Evolutionary conservation across 2,113 vertebrate genomes (phyloP), one percentile per base, ranked within the genome.

Genomic region (Empidonax traillii): DNA sequence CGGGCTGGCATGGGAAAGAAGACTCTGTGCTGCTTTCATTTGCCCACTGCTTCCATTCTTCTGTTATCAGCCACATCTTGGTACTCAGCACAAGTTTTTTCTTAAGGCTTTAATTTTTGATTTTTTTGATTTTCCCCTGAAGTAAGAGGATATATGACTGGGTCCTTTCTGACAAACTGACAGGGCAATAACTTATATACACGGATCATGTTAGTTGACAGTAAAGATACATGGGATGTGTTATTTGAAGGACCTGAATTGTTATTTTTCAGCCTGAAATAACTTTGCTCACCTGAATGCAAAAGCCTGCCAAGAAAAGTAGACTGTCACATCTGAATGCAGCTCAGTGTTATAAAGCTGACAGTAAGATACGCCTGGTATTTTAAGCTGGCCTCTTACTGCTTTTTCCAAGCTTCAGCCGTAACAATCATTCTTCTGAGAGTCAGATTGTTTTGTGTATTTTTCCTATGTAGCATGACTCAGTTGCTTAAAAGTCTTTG

Each of bases 281-380:
- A 96, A 73, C 81, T 95, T 95, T 91, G 53, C 86, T 96, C 62
- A 96, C 80, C 93, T 95, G 93, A 96, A 94, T 78, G 51, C 85
- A 83, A 96, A 96, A 95, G 72, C 23, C 23, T 91, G 76, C 90
- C 92, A 91, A 93, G 47, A 93, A 95, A 96, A 96, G 31, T 44
- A 84, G 72, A 65, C 72, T 90, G 88, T 87, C 88, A 73, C 52
- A 94, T 80, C 35, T 65, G 79, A 94, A 88, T 5, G 1, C 79
- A 95, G 66, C 63, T 74, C 84, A 89, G 53, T 24, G 25, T 78
- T 87, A 63, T 39, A 95, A 89, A 72, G n/a, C 53, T 31, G 46
- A 83, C 65, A 93, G 18, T 44, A 96, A 95, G 81, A 76, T 55
- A 63, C 2, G 5, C 63, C 51, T 44, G 35, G 31, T 87, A 37